Evolutionary conservation across 2,797 vertebrate species (phyloP), one percentile per base, ranked within the genome.

Genomic region (Tympanoctomys barrerae): DNA sequence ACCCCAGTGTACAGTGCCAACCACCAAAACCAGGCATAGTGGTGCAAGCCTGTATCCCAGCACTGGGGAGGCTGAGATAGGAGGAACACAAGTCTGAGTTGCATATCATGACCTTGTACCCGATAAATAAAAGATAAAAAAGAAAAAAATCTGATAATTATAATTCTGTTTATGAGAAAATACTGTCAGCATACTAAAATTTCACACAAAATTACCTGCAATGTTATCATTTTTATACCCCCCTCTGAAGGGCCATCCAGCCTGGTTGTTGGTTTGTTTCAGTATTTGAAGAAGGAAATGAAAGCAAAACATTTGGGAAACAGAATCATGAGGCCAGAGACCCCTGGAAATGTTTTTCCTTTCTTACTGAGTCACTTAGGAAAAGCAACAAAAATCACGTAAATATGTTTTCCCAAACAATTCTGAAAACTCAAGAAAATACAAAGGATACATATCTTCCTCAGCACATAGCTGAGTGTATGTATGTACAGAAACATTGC

Each of bases 401-500:
- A 22, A 39, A 71, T 87, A 31, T 11, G 31, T 26, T 46, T 2
- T 22, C 70, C 68, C 31, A 75, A 4, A 28, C 26, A 61, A 26
- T 16, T 81, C 42, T 52, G n/a, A 66, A 91, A 82, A 89, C 22
- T 1, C 36, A 39, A 89, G 26, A 46, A 85, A 78, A 8, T 0
- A 19, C 64, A 75, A 24, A 16, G 2, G 28, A 61, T 5, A 21
- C 31, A 46, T 10, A 22, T 13, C 54, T 87, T 7, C 89, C 2
- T 2, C 16, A 0, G 28, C 19, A 7, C 6, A 4, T 18, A 22
- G 11, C 4, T 2, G 31, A 52, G n/a, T 8, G 11, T n/a, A 24
- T 4, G 33, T 13, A 46, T 12, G 18, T 31, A 52, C 21, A 1
- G 13, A 68, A 14, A 36, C 21, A 49, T 7, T 22, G 13, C 14